phyloP scores from a whole-genome alignment of 2,113 vertebrate genomes.

The Sciurus niger region DNA sequence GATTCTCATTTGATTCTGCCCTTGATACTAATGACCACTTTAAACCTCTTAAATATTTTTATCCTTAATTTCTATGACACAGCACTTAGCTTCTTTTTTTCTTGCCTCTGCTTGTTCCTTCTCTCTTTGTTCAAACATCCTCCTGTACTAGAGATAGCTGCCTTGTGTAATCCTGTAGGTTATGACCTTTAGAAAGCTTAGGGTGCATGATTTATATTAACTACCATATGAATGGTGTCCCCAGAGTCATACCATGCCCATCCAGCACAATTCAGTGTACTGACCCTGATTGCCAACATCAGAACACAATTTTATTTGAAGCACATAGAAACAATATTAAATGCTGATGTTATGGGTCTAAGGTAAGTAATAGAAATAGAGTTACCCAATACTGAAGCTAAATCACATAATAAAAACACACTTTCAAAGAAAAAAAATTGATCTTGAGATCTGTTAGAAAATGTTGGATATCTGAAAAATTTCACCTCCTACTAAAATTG shows the following conservation, averaged over 20 bases:
- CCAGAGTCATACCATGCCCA: neutral
- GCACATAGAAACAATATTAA: neutral
- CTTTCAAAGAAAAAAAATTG: neutral
- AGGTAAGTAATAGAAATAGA: neutral
- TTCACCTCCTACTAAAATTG: neutral
- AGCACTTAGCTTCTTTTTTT: neutral
- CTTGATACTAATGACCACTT: neutral
- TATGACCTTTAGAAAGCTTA: neutral
- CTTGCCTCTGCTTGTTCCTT: neutral
- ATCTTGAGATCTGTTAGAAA: neutral
- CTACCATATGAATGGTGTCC: neutral
- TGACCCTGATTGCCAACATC: neutral
- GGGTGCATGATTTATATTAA: neutral
- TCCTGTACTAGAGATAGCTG: neutral
- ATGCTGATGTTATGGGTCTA: neutral
- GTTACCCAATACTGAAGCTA: neutral
- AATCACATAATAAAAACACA: neutral
- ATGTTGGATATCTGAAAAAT: neutral
- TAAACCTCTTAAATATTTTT: neutral
- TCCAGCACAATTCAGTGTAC: neutral
- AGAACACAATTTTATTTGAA: constrained; percentile 12
- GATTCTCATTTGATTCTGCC: neutral
- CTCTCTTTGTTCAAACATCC: neutral
- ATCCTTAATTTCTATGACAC: neutral
- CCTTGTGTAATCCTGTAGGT: neutral